Evolutionary conservation across 2,888 invertebrate species (phyloP), one percentile per base, ranked within the genome.

Genomic region (Eupelmus urozonus): DNA sequence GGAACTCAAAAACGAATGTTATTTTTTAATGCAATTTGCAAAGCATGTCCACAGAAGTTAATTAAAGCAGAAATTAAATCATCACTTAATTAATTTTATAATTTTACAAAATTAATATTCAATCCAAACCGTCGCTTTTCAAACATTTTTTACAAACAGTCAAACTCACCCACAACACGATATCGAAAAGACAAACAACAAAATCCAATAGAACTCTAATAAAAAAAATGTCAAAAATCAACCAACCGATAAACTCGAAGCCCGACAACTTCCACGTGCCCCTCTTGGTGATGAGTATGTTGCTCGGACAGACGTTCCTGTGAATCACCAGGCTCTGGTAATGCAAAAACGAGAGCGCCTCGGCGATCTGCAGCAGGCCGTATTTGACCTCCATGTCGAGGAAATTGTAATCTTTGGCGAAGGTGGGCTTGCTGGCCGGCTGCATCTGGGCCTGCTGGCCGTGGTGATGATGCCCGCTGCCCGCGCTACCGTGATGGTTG

Each of bases 221-320:
- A n/a, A 59, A 62, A 7, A 49, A 76, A 34, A 18, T 29, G 94
- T 27, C 5, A 11, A 29, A n/a, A 29, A 59, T 57, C 53, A 45
- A 90, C 92, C 91, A 91, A 95, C 98, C 97, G 83, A 94, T 92
- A 90, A 98, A 98, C 89, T 98, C 98, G 81, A 99, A 93, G 29
- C 98, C 98, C 65, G 96, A 96, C 78, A 99, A 92, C 90, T 99
- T 99, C 99, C 99, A 99, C 55, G 97, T 96, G 82, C 98, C 97
- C 76, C 95, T 93, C 89, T 95, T 96, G 69, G 97, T 97, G 82
- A 99, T 95, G 84, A 98, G 93, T 84, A 99, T 95, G 84, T 96
- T 96, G 83, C 95, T 95, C 1, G 98, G 98, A 88, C 96, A 98
- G 59, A 99, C 94, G 91, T 99, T 99, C 85, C 97, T 94, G 90